Evolutionary conservation across 2,888 invertebrate genomes (phyloP).

Genomic region (Aromia moschata): DNA sequence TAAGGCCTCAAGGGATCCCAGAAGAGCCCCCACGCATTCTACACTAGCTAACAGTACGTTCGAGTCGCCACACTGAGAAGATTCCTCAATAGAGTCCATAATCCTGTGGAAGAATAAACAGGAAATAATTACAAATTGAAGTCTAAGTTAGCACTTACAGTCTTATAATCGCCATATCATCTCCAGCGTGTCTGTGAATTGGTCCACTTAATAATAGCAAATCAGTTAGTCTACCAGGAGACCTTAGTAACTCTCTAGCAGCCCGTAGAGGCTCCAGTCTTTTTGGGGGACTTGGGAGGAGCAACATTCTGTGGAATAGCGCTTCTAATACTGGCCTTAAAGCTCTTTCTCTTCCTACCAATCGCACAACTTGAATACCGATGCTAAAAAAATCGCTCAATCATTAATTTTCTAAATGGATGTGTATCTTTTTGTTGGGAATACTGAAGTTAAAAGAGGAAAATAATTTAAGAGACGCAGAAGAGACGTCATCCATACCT

Average conservation of each 20-base stretch:
- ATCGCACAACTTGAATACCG: conserved; percentile 85
- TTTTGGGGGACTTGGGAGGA: conserved; percentile 87
- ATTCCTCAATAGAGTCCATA: conserved; percentile 93
- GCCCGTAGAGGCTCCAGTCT: conserved; percentile 86
- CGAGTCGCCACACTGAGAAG: conserved; percentile 82
- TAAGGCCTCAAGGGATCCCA: conserved; percentile 84
- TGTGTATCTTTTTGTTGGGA: not conserved
- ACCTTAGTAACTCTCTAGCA: conserved; percentile 80
- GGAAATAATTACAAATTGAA: no score
- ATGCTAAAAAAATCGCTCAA: conserved; percentile 76
- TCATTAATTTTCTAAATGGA: not conserved
- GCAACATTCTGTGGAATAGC: conserved; percentile 89
- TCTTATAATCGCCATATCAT: conserved; percentile 85
- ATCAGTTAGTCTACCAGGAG: conserved; percentile 82
- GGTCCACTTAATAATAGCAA: conserved; percentile 69
- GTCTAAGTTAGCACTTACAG: no score
- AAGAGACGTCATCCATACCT: conserved; percentile 65
- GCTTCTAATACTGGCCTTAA: conserved; percentile 92
- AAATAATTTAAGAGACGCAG: not conserved
- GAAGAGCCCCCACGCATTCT: conserved; percentile 83
- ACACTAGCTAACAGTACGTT: conserved; percentile 81
- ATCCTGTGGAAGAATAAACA: conserved; percentile 74
- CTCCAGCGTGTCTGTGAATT: conserved; percentile 72
- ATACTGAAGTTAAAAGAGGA: no score
- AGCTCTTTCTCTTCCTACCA: conserved; percentile 88